phyloP scores from a whole-genome alignment of 2,888 invertebrate species.

The Xanthia togata region DNA sequence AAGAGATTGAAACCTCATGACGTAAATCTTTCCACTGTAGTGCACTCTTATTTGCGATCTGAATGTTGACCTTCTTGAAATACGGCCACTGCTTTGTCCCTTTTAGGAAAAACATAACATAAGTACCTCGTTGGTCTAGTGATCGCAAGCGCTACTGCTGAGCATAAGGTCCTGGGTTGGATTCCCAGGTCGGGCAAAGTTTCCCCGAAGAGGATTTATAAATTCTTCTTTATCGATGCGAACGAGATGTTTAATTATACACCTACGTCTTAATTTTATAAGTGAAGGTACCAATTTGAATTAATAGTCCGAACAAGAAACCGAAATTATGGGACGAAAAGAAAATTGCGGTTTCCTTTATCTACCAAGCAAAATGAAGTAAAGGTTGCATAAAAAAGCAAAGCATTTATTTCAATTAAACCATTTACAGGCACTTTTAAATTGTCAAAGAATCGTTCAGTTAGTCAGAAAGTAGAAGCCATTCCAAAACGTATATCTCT shows the following conservation, averaged over 20 bases:
- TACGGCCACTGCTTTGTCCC: background rate
- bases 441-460: too few relatives aligned
- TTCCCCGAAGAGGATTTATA: background rate
- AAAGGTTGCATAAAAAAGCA: slow-evolving; percentile 10
- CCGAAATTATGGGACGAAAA: slow-evolving; percentile 20
- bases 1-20: too few relatives aligned
- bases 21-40: background rate
- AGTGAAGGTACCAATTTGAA: slow-evolving; percentile 36
- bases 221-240: slow-evolving; percentile 17
- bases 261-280: slow-evolving; percentile 15
- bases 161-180: too few relatives aligned
- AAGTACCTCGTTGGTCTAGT: too few relatives aligned
- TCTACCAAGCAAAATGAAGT: slow-evolving; percentile 26
- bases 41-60: background rate
- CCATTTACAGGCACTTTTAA: too few relatives aligned
- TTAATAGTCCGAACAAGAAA: slow-evolving; percentile 21
- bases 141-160: too few relatives aligned
- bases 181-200: too few relatives aligned
- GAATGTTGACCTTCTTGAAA: background rate
- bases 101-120: background rate
- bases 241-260: slow-evolving; percentile 22
- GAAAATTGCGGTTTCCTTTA: slow-evolving; percentile 44
- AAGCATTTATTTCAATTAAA: too few relatives aligned
- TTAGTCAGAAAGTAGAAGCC: too few relatives aligned
- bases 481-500: too few relatives aligned